phyloP scores from a whole-genome alignment of 2,797 vertebrate species.

The Falco peregrinus region DNA sequence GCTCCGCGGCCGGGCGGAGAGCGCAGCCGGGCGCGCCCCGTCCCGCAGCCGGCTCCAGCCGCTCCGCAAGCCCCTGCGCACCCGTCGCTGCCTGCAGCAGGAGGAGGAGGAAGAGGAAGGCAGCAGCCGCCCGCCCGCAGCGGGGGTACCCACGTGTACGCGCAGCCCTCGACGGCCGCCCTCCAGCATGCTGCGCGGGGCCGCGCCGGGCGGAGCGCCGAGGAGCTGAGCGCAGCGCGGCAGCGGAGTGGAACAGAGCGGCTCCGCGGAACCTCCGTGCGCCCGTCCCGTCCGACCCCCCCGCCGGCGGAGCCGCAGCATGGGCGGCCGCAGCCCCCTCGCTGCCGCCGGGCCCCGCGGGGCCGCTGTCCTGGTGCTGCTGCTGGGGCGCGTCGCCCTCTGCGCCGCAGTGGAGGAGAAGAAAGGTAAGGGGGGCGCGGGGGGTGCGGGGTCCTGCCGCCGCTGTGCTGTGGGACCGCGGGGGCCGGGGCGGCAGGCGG shows the following conservation, averaged over 20 bases:
- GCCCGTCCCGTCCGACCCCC: background rate
- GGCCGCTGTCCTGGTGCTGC: constrained; percentile 48
- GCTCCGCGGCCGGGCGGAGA: background rate
- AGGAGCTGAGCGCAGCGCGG: background rate
- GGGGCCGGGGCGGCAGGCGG: background rate
- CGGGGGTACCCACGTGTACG: background rate
- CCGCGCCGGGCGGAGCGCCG: background rate
- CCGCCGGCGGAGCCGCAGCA: background rate
- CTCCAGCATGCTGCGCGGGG: background rate
- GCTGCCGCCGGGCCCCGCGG: background rate
- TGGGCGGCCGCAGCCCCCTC: constrained; percentile 6
- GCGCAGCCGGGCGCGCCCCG: background rate
- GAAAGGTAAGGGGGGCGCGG: constrained; percentile 52
- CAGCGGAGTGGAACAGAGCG: background rate
- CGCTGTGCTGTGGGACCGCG: background rate
- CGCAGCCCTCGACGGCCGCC: background rate
- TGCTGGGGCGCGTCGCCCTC: background rate
- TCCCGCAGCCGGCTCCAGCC: background rate
- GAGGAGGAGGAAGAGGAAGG: background rate
- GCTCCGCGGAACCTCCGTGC: background rate
- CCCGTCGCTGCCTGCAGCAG: background rate
- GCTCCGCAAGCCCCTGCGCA: background rate
- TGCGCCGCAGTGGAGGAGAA: constrained; percentile 67
- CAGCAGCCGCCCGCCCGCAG: background rate
- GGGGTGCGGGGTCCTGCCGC: background rate